Conservation (phyloP, 1,140 invertebrate species). For the Drosophila eugracilis region DNA sequence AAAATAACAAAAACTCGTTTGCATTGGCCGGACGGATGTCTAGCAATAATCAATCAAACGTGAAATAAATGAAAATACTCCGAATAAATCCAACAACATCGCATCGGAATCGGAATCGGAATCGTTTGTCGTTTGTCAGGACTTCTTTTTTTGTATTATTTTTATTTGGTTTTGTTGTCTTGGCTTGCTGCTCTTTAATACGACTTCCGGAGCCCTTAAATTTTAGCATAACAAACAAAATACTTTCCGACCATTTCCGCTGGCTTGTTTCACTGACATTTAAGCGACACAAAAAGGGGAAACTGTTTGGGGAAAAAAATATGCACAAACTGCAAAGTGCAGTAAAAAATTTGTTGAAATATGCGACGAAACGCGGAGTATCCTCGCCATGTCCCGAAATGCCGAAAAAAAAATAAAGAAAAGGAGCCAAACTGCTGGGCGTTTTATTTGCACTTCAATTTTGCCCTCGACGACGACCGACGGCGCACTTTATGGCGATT, state of each 20-base stretch:
- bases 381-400: slow-evolving; percentile 24
- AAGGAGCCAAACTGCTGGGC: slow-evolving; percentile 55
- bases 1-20: slow-evolving; percentile 27
- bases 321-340: slow-evolving; percentile 62
- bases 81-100: slow-evolving; percentile 52
- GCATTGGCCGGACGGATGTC: slow-evolving; percentile 14
- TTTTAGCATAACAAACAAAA: slow-evolving; percentile 82
- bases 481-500: slow-evolving; percentile 78
- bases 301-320: slow-evolving; percentile 8
- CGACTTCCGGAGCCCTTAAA: slow-evolving; percentile 78
- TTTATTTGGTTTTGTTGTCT: slow-evolving; percentile 37
- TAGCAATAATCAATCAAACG: slow-evolving; percentile 78
- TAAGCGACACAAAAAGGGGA: slow-evolving; percentile 45
- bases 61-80: slow-evolving; percentile 75
- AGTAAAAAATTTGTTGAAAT: slow-evolving; percentile 74
- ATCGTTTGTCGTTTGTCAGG: slow-evolving; percentile 32
- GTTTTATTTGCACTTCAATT: slow-evolving; percentile 83
- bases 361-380: slow-evolving; percentile 45
- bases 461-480: slow-evolving; percentile 65
- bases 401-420: slow-evolving; percentile 36
- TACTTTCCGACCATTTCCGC: slow-evolving; percentile 79
- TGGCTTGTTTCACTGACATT: slow-evolving; percentile 78
- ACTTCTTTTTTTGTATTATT: slow-evolving; percentile 22
- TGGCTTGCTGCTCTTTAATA: slow-evolving; percentile 64
- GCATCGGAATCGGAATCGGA: too few species aligned